These are phyloP conservation scores for Rynchops niger DNA, from an alignment of 2,113 vertebrate genomes.

Conservation along the genomic window DNA sequence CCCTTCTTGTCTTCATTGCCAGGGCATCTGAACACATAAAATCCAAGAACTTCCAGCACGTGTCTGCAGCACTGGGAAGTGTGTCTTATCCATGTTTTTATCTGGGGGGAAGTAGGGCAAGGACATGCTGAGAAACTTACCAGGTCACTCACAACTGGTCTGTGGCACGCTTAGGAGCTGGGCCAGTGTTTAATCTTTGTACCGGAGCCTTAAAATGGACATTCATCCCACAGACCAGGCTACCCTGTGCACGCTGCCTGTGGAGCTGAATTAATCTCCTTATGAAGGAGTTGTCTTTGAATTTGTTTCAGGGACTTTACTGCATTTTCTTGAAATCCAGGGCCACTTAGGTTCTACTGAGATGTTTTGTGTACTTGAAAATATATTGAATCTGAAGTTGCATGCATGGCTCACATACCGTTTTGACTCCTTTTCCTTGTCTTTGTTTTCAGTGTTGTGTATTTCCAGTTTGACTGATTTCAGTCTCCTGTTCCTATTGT, in stretches of 20 bases:
- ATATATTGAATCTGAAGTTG: background rate
- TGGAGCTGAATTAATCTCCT: background rate
- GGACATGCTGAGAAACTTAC: background rate
- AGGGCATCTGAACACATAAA: background rate
- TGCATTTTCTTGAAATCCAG: background rate
- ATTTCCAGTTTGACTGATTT: slow-evolving; percentile 18
- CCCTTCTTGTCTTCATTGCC: background rate
- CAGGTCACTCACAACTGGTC: background rate
- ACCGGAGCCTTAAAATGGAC: background rate
- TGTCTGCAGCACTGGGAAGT: background rate
- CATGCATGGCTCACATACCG: background rate
- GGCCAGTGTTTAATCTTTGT: background rate
- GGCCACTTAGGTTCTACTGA: background rate
- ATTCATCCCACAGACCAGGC: background rate
- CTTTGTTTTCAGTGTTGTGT: background rate
- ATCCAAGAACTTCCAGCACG: background rate
- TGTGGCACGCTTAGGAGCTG: background rate
- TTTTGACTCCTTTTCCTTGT: background rate
- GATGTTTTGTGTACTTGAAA: background rate
- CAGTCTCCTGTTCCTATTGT: background rate
- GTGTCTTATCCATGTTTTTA: background rate
- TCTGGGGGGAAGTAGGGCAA: too few species aligned
- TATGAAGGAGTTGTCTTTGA: background rate
- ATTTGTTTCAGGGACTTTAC: background rate
- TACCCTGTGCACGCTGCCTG: background rate